A percentile compares a stretch with the other conserved stretches of the same genome.
phyloP scores from a whole-genome alignment of 2,113 vertebrate genomes.

The Lichenostomus cassidix region DNA sequence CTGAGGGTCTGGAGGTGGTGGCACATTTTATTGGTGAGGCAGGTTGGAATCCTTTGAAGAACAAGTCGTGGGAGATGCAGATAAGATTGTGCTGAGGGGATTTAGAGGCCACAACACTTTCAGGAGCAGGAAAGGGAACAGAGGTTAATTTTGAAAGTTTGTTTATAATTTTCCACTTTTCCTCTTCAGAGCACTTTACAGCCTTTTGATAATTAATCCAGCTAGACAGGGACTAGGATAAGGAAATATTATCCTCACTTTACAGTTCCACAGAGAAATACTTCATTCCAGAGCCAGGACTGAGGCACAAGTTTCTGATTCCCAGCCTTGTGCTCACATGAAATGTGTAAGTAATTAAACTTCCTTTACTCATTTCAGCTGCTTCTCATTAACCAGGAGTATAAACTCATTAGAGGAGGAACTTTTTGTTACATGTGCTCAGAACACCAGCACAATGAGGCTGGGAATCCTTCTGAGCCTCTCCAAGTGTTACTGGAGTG shows the following conservation, averaged over 20 bases:
- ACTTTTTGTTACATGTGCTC: constrained; percentile 13
- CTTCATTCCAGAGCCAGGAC: background rate
- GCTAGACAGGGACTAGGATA: background rate
- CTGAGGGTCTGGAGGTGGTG: background rate
- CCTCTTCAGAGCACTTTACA: background rate
- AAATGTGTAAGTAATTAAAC: constrained; percentile 18
- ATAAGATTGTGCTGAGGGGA: fast-evolving
- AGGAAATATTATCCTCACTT: background rate
- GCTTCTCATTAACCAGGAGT: constrained; percentile 6
- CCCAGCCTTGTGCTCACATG: background rate
- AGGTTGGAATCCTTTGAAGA: background rate
- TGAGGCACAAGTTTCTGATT: background rate
- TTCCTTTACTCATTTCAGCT: constrained; percentile 3
- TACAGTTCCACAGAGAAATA: background rate
- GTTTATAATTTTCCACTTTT: background rate
- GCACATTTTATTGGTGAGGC: background rate
- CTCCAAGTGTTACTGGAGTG: constrained; percentile 1
- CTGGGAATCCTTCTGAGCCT: background rate
- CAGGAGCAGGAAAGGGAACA: background rate
- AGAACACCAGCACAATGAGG: background rate
- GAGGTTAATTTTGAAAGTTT: background rate
- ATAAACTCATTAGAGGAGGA: background rate
- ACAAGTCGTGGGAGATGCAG: background rate
- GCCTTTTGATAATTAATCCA: background rate
- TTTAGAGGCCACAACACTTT: background rate